Evolutionary conservation across 2,888 invertebrate genomes (phyloP).

Genomic region (Actias luna): DNA sequence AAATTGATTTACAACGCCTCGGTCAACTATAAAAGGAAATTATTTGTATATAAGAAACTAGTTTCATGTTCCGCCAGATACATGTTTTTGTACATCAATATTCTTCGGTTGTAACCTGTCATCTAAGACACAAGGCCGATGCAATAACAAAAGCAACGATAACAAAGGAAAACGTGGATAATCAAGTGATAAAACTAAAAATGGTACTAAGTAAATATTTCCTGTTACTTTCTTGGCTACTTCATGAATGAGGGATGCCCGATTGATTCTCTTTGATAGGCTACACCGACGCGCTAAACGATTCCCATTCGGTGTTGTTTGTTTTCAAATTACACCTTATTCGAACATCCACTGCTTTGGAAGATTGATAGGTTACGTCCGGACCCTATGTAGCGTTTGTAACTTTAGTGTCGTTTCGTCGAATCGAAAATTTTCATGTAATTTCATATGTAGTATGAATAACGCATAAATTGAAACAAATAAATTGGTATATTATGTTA

Average conservation of each 20-base stretch:
- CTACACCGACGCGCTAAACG: conserved; percentile 51
- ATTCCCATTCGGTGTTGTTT: conserved; percentile 54
- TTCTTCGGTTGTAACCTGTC: neutral
- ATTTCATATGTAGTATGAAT: too few relatives aligned
- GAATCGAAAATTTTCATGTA: neutral
- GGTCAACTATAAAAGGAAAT: conserved; percentile 16
- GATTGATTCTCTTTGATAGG: conserved; percentile 45
- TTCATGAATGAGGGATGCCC: conserved; percentile 35
- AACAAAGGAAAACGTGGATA: conserved; percentile 12
- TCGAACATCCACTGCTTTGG: conserved; percentile 41
- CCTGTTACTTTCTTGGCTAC: conserved; percentile 27
- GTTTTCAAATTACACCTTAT: conserved; percentile 57
- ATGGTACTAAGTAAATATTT: conserved; percentile 12
- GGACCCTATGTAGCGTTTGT: conserved; percentile 15
- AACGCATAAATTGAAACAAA: too few relatives aligned
- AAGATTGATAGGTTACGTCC: conserved; percentile 46
- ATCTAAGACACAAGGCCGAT: conserved; percentile 7
- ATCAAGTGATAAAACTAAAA: conserved; percentile 14
- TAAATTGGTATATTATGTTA: too few relatives aligned
- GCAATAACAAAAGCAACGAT: neutral
- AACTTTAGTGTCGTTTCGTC: conserved; percentile 2
- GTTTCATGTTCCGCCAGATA: conserved; percentile 3
- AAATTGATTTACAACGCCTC: conserved; percentile 7
- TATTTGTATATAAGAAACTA: neutral
- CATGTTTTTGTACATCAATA: neutral